A percentile compares a stretch with the other conserved stretches of the same genome.
Evolutionary conservation across 1,140 invertebrate genomes (phyloP).

Genomic region (Cyphomyrmex costatus): DNA sequence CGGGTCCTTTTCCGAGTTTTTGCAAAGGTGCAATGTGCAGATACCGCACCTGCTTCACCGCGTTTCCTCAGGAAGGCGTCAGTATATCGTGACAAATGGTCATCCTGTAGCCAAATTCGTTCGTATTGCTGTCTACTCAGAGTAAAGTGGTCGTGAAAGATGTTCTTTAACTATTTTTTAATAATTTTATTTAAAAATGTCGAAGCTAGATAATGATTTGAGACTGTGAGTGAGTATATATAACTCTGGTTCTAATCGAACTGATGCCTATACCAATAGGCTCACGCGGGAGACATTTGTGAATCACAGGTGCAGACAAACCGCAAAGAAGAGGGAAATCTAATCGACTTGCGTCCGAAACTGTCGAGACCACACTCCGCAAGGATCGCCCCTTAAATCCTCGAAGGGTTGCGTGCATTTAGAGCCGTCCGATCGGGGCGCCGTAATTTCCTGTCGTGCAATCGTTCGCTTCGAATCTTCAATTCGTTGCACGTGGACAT

Average conservation of each 20-base stretch:
- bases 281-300: constrained; percentile 44
- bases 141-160: background rate
- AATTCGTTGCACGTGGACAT: constrained; percentile 52
- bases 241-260: constrained; percentile 20
- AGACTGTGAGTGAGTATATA: no score
- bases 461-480: constrained; percentile 72
- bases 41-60: constrained; percentile 67
- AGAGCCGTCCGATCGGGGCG: constrained; percentile 68
- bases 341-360: constrained; percentile 77
- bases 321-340: constrained; percentile 75
- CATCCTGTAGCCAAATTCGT: constrained; percentile 2
- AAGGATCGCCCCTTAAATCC: constrained; percentile 73
- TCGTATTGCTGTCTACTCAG: background rate
- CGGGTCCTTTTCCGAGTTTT: constrained; percentile 71
- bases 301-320: constrained; percentile 58
- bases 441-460: constrained; percentile 76
- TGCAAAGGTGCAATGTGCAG: constrained; percentile 45
- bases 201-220: background rate
- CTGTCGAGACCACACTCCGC: constrained; percentile 75
- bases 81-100: constrained; percentile 51
- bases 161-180: no score
- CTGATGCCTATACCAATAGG: background rate
- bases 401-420: constrained; percentile 76
- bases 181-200: background rate
- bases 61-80: constrained; percentile 58